Conservation (phyloP, 2,888 invertebrate species). For the Operophtera brumata region DNA sequence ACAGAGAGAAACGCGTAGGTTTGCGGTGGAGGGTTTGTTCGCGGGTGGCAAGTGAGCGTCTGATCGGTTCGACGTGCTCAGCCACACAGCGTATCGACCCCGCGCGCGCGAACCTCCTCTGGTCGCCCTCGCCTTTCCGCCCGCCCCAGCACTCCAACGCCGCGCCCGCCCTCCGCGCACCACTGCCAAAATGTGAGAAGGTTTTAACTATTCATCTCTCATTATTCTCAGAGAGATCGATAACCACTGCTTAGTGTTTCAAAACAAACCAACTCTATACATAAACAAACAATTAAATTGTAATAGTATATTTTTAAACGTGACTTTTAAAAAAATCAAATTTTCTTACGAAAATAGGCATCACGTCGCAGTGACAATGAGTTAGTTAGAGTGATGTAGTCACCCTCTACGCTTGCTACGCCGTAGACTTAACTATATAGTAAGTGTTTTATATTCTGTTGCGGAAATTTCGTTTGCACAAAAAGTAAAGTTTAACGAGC, state of each 20-base stretch:
- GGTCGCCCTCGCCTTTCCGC: conserved; percentile 40
- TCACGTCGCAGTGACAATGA: too few relatives aligned
- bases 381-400: too few relatives aligned
- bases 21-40: conserved; percentile 37
- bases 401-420: conserved; percentile 20
- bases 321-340: too few relatives aligned
- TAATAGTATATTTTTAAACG: too few relatives aligned
- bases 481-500: too few relatives aligned
- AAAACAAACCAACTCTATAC: too few relatives aligned
- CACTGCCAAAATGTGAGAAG: conserved; percentile 66
- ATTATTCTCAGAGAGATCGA: conserved; percentile 60
- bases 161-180: conserved; percentile 63
- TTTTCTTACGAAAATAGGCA: too few relatives aligned
- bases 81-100: conserved; percentile 74
- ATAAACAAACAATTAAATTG: too few relatives aligned
- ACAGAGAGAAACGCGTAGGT: conserved; percentile 32
- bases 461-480: too few relatives aligned
- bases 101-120: conserved; percentile 49
- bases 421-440: too few relatives aligned
- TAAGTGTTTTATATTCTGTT: too few relatives aligned
- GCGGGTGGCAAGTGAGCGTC: conserved; percentile 43
- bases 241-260: too few relatives aligned
- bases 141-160: conserved; percentile 51
- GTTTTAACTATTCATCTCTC: conserved; percentile 70
- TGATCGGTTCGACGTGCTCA: conserved; percentile 45